Conservation (phyloP, 2,113 vertebrate species). For the Limanda limanda region DNA sequence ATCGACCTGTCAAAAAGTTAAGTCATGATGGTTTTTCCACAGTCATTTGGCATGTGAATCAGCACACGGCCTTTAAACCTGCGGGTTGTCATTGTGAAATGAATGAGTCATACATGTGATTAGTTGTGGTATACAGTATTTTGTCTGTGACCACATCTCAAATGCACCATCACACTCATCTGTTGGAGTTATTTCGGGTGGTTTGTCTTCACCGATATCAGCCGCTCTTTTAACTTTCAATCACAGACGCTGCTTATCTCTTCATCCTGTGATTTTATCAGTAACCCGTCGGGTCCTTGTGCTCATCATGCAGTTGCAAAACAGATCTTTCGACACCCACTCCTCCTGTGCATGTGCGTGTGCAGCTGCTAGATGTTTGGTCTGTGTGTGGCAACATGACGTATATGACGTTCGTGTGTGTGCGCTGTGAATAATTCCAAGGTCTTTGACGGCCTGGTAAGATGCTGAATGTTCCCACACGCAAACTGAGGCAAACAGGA, state of each 20-base stretch:
- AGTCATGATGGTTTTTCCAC: neutral
- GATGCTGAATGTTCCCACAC: neutral
- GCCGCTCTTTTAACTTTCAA: constrained; percentile 4
- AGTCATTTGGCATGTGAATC: constrained; percentile 37
- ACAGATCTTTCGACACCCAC: neutral
- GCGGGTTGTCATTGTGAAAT: constrained; percentile 48
- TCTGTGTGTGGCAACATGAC: neutral
- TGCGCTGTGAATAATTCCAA: neutral
- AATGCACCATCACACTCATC: constrained; percentile 8
- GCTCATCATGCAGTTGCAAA: neutral
- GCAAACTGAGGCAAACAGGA: neutral
- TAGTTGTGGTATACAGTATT: neutral
- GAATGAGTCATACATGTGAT: constrained; percentile 44
- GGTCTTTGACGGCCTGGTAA: neutral
- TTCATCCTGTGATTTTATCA: constrained; percentile 23
- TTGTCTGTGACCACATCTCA: constrained; percentile 13
- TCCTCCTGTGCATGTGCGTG: neutral
- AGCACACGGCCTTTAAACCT: constrained; percentile 18
- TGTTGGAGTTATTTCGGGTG: constrained; percentile 14
- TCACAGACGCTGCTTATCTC: constrained; percentile 20
- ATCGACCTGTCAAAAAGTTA: neutral
- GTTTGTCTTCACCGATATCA: neutral
- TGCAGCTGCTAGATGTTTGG: neutral
- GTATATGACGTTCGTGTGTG: neutral
- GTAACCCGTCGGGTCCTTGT: neutral